phyloP scores from a whole-genome alignment of 2,888 invertebrate genomes.

The Callosobruchus maculatus region DNA sequence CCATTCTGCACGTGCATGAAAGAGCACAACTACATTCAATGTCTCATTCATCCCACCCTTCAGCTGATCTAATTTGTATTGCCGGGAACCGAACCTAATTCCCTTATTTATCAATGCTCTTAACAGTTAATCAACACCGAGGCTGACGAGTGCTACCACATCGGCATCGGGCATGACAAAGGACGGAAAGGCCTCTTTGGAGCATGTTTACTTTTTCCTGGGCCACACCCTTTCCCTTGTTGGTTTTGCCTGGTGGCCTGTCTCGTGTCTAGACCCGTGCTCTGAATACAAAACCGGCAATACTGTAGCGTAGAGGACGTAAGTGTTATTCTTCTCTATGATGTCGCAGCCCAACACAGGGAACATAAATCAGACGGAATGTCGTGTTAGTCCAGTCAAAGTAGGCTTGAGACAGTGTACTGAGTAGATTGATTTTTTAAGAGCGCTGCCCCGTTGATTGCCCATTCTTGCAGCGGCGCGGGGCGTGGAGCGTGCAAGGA shows the following conservation, averaged over 20 bases:
- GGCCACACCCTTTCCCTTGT: background rate
- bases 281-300: background rate
- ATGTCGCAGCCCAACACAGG: background rate
- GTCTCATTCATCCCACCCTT: background rate
- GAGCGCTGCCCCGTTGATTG: too few relatives aligned
- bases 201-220: background rate
- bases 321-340: background rate
- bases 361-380: background rate
- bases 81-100: background rate
- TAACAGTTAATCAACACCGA: background rate
- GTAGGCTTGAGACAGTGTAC: too few relatives aligned
- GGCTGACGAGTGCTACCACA: background rate
- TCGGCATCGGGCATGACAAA: background rate
- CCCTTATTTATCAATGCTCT: background rate
- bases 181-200: background rate
- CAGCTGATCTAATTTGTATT: background rate
- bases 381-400: background rate
- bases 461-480: too few relatives aligned
- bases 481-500: too few relatives aligned
- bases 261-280: background rate
- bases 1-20: too few relatives aligned
- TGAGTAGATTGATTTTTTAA: too few relatives aligned
- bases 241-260: background rate
- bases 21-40: too few relatives aligned
- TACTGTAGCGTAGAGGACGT: background rate